Evolutionary conservation across 2,113 vertebrate genomes (phyloP), one percentile per base, ranked within the genome.

Genomic region (Porphyrio hochstetteri): DNA sequence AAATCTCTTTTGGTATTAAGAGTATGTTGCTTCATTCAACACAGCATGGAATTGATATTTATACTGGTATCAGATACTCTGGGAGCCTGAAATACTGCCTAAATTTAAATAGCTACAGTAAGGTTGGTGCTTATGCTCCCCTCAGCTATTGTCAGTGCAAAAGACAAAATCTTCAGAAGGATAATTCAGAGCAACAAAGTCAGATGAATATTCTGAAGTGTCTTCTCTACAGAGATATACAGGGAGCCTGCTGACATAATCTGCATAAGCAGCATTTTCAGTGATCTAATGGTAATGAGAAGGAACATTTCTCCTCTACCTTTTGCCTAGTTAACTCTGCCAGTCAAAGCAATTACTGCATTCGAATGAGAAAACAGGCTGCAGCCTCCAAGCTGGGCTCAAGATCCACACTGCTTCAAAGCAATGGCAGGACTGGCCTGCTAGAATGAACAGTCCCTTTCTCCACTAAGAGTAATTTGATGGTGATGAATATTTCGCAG

Each of bases 271-370:
- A 92, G 28, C 76, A 81, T 46, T 72, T 67, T 75, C 33, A 59
- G 8, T 28, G 42, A 64, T 11, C 20, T 75, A 40, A 46, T 13
- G 21, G 74, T 72, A 82, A 84, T 31, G 59, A 81, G 76, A 68
- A 70, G n/a, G n/a, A 91, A 81, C 44, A 63, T 5, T 70, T 46
- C 52, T 86, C 28, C 64, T 90, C n/a, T 64, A 35, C 35, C 48
- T 95, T 89, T 88, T 60, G 29, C 68, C 55, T 69, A 60, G 82
- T 94, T 94, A 88, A 36, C 69, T 79, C 70, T 86, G 76, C 21
- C 86, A 93, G 27, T 72, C 65, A 89, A 74, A 44, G 63, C n/a
- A 82, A 67, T 53, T 65, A 31, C 31, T 28, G 13, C 2, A 7
- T 20, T 76, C 3, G 0, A 82, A 7, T 7, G 9, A 80, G 80